Conservation (phyloP, 2,888 invertebrate genomes). For the Lasioglossum oenotherae region DNA sequence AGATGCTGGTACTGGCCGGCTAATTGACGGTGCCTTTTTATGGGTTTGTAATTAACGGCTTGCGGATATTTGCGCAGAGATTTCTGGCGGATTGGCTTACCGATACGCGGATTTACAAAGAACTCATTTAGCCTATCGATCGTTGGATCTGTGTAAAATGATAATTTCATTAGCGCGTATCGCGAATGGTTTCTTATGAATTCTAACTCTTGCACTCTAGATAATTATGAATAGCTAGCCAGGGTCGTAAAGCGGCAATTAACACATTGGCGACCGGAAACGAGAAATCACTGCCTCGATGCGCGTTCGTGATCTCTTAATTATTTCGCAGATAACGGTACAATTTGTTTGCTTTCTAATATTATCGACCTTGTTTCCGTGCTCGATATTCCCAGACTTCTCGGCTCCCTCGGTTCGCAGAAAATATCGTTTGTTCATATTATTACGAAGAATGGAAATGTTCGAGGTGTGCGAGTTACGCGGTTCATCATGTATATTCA, state of each 20-base stretch:
- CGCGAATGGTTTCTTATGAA: neutral
- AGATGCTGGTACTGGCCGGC: neutral
- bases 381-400: neutral
- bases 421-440: no score
- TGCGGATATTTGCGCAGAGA: neutral
- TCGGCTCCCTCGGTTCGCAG: neutral
- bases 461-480: no score
- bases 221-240: neutral
- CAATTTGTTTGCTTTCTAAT: neutral
- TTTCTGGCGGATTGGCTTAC: neutral
- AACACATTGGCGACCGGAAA: neutral
- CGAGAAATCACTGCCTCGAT: neutral
- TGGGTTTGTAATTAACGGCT: neutral
- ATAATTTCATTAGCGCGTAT: neutral
- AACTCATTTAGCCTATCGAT: neutral
- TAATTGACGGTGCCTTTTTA: constrained; percentile 7
- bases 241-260: neutral
- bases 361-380: neutral
- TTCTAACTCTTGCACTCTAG: neutral
- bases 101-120: neutral
- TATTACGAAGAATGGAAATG: no score
- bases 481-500: no score
- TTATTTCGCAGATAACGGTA: neutral
- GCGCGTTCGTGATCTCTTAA: neutral
- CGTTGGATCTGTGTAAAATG: neutral